Evolutionary conservation across 2,113 vertebrate genomes (phyloP).

Genomic region (Willisornis vidua): DNA sequence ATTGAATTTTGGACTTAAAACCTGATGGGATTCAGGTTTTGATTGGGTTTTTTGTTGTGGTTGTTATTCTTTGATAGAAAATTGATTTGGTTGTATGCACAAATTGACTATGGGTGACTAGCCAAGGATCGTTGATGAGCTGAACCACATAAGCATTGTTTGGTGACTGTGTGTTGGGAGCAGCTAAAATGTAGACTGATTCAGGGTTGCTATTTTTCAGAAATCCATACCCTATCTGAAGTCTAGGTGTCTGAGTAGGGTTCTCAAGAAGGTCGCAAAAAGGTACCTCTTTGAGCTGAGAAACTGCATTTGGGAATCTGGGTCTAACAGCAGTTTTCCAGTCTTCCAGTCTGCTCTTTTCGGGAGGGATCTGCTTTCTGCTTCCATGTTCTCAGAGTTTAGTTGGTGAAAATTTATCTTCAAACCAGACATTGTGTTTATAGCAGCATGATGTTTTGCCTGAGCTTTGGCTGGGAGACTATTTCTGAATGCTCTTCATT

Average conservation of each 20-base stretch:
- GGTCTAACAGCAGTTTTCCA: background rate
- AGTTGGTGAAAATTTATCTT: background rate
- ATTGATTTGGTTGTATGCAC: background rate
- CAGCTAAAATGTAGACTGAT: fast-evolving
- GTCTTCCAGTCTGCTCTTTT: background rate
- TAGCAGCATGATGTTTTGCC: background rate
- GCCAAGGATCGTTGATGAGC: background rate
- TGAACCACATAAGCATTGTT: background rate
- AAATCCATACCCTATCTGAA: background rate
- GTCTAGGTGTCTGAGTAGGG: background rate
- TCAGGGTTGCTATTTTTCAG: background rate
- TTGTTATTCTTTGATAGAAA: background rate
- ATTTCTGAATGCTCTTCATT: background rate
- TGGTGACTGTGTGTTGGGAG: background rate
- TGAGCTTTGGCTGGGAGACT: background rate
- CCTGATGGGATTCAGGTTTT: background rate
- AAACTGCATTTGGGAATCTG: background rate
- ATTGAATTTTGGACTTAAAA: background rate
- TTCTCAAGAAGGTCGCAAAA: background rate
- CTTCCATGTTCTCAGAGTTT: background rate
- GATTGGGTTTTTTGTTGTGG: background rate
- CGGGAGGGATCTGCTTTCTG: background rate
- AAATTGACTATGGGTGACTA: background rate
- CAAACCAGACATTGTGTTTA: background rate
- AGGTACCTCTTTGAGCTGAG: background rate